These are phyloP conservation scores for Cossypha polioptera DNA, from an alignment of 2,797 vertebrate species.

Conservation along the genomic window DNA sequence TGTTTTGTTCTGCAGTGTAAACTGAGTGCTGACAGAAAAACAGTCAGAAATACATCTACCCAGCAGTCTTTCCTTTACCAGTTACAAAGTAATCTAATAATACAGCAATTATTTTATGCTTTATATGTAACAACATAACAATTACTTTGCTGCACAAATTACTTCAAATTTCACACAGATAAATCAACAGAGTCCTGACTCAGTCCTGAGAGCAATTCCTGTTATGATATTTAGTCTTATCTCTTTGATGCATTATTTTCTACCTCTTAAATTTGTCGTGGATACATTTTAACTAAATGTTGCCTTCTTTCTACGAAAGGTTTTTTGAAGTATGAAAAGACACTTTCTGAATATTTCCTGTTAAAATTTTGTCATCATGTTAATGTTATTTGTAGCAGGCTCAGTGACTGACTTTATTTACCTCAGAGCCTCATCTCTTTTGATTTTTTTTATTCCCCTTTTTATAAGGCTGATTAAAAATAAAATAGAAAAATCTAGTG, in stretches of 20 bases:
- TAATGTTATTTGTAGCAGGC: constrained; percentile 71
- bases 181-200: background rate
- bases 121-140: background rate
- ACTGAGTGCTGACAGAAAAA: background rate
- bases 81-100: background rate
- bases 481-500: constrained; percentile 73
- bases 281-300: background rate
- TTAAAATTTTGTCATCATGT: constrained; percentile 35
- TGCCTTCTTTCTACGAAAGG: background rate
- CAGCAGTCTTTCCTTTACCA: background rate
- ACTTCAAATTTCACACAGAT: background rate
- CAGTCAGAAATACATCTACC: background rate
- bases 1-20: background rate
- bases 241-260: background rate
- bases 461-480: constrained; percentile 70
- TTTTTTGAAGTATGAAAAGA: constrained; percentile 61
- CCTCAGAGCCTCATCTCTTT: constrained; percentile 63
- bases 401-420: constrained; percentile 72
- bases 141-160: background rate
- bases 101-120: background rate
- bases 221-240: background rate
- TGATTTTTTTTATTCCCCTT: constrained; percentile 73
- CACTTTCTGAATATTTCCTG: constrained; percentile 65
- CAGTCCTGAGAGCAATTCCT: background rate
- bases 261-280: background rate